Conservation (phyloP, 2,888 invertebrate species). For the Apotomis capreana region DNA sequence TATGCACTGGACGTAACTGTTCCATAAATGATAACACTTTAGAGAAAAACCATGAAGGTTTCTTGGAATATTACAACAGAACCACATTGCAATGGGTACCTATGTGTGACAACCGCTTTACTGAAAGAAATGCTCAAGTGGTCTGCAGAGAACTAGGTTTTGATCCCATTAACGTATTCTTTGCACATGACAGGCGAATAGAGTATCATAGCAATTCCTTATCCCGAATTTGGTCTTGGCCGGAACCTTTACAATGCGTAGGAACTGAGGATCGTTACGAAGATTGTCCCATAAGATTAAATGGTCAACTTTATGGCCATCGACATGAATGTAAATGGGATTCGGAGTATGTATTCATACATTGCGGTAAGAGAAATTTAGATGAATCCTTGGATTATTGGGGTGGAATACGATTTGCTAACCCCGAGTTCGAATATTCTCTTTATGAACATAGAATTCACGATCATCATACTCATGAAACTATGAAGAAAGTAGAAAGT, state of each 20-base stretch:
- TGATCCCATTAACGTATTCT: constrained; percentile 94
- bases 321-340: constrained; percentile 94
- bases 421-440: constrained; percentile 94
- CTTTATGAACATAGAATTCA: constrained; percentile 91
- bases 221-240: constrained; percentile 96
- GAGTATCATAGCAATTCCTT: constrained; percentile 95
- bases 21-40: constrained; percentile 80
- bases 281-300: constrained; percentile 93
- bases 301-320: constrained; percentile 94
- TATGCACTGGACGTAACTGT: constrained; percentile 90
- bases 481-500: constrained; percentile 88
- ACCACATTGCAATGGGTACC: constrained; percentile 99
- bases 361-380: constrained; percentile 90
- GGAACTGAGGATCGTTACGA: constrained; percentile 90
- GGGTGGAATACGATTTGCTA: constrained; percentile 98
- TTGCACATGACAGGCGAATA: constrained; percentile 92
- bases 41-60: constrained; percentile 88
- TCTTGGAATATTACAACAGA: constrained; percentile 96
- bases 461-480: constrained; percentile 90
- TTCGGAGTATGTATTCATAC: constrained; percentile 95
- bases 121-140: constrained; percentile 98
- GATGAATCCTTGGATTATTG: constrained; percentile 89
- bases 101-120: constrained; percentile 97
- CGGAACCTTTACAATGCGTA: constrained; percentile 94
- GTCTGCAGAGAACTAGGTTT: constrained; percentile 96